Percentiles rank a stretch among this genome's conserved stretches.
phyloP scores from a whole-genome alignment of 2,113 vertebrate species.

The Spheniscus mendiculus region DNA sequence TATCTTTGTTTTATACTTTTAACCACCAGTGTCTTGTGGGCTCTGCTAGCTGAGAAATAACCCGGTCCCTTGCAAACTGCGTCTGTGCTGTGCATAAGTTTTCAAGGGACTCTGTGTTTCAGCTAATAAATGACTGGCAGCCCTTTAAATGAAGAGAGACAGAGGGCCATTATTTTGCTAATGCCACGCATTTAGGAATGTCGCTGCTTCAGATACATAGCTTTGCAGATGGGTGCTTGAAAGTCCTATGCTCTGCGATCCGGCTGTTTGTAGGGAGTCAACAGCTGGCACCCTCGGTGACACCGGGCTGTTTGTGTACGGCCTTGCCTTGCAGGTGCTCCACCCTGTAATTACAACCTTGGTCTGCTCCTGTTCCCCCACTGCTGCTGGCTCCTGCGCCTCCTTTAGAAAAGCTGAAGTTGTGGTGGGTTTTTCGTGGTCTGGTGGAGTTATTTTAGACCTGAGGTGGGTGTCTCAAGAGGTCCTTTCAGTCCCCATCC shows the following conservation, averaged over 20 bases:
- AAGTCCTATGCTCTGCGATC: not conserved
- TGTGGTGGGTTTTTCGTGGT: not conserved
- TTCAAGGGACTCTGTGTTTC: slow-evolving; percentile 41
- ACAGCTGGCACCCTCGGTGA: not conserved
- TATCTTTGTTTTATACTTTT: slow-evolving; percentile 18
- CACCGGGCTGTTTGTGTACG: accelerated
- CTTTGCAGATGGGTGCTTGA: not conserved
- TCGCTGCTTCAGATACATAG: not conserved
- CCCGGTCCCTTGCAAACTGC: not conserved
- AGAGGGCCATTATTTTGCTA: slow-evolving; percentile 31
- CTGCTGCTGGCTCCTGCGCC: not conserved
- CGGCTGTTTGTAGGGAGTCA: not conserved
- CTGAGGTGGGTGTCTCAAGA: not conserved
- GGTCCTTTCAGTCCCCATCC: not conserved
- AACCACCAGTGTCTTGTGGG: not conserved
- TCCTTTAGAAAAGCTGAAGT: not conserved
- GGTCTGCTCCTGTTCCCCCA: not conserved
- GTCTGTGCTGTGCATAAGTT: not conserved
- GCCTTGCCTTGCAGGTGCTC: not conserved
- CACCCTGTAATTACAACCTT: not conserved
- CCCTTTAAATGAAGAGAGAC: not conserved
- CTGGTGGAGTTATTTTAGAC: not conserved
- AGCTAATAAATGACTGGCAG: slow-evolving; percentile 9
- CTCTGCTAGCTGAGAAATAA: not conserved
- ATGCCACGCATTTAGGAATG: not conserved